Evolutionary conservation across 2,113 vertebrate genomes (phyloP).

Genomic region (Chrysochloris asiatica): DNA sequence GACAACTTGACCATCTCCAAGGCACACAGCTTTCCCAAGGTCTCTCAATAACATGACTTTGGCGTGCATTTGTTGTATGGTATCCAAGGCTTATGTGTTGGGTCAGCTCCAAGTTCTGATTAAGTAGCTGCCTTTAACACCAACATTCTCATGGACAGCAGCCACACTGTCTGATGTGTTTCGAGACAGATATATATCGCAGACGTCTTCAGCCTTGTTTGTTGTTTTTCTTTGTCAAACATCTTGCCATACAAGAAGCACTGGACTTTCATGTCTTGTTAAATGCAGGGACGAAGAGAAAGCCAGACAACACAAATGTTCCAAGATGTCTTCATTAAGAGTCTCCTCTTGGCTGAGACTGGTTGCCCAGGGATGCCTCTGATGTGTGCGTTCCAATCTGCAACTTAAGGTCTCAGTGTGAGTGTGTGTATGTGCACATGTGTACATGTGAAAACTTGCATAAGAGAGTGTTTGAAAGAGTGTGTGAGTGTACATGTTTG

Average conservation of each 20-base stretch:
- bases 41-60: background rate
- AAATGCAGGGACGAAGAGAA: background rate
- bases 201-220: background rate
- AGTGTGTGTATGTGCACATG: no score
- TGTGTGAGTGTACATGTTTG: accelerated
- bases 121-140: background rate
- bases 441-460: no score
- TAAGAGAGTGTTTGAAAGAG: no score
- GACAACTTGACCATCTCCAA: background rate
- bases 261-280: background rate
- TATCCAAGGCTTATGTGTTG: background rate
- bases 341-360: background rate
- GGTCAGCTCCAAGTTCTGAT: background rate
- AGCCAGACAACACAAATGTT: background rate
- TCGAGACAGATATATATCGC: no score
- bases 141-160: accelerated
- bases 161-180: accelerated
- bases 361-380: no score
- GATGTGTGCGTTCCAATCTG: background rate
- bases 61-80: background rate
- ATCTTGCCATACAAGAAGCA: background rate
- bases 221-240: background rate
- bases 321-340: background rate
- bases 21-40: background rate
- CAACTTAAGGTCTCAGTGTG: no score